Evolutionary conservation across 2,888 invertebrate species (phyloP).

Genomic region (Calameuta pallipes): DNA sequence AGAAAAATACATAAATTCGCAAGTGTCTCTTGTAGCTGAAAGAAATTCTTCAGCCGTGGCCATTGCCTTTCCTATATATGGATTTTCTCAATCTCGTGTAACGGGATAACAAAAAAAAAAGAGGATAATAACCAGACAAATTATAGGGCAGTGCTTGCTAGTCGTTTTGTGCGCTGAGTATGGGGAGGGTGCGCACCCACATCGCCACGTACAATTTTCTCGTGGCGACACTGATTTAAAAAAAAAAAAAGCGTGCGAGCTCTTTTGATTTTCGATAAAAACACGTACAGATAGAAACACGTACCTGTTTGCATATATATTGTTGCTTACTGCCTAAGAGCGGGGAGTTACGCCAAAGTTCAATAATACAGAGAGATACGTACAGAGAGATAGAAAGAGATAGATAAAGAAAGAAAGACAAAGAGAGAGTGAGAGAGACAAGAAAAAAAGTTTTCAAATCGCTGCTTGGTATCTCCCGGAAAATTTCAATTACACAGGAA

Average conservation of each 20-base stretch:
- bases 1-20: background rate
- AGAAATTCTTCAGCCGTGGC: too few relatives aligned
- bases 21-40: conserved; percentile 6
- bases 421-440: too few relatives aligned
- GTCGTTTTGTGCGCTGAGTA: conserved; percentile 27
- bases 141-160: conserved; percentile 17
- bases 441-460: too few relatives aligned
- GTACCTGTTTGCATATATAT: conserved; percentile 14
- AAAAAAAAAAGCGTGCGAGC: background rate
- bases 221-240: conserved; percentile 21
- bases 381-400: conserved; percentile 25
- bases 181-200: conserved; percentile 62
- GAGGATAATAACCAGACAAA: background rate
- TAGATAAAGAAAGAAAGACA: conserved; percentile 17
- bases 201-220: conserved; percentile 37
- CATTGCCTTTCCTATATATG: too few relatives aligned
- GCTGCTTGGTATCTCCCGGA: too few relatives aligned
- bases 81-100: too few relatives aligned
- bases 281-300: background rate
- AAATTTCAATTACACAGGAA: too few relatives aligned
- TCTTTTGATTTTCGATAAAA: background rate
- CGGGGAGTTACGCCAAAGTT: conserved; percentile 58
- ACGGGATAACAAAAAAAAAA: background rate
- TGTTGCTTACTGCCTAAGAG: conserved; percentile 55
- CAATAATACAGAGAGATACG: conserved; percentile 9